These are phyloP conservation scores for Phylloscopus trochiloides DNA, from an alignment of 2,113 vertebrate genomes.

Conservation along the genomic window DNA sequence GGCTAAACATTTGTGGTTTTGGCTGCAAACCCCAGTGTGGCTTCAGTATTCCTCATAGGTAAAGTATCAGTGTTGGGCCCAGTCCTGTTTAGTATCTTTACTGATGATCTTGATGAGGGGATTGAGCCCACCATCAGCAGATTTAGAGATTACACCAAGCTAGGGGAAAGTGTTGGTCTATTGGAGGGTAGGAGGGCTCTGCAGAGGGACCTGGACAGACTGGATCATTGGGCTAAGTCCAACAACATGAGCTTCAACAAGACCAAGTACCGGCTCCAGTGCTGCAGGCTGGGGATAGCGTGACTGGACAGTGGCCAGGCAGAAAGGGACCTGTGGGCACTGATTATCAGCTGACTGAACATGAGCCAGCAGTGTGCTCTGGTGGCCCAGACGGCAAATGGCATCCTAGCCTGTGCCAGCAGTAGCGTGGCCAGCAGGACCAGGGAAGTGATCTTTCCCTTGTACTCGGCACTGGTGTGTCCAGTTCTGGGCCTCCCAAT, in stretches of 20 bases:
- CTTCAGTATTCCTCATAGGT: background rate
- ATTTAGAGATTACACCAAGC: background rate
- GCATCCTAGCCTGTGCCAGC: background rate
- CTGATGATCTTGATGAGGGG: background rate
- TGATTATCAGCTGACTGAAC: background rate
- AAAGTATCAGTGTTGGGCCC: background rate
- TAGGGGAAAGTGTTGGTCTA: background rate
- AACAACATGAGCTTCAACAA: background rate
- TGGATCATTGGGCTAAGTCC: background rate
- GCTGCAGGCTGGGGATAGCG: background rate
- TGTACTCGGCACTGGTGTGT: background rate
- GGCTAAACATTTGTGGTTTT: background rate
- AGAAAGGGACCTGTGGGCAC: too few species aligned
- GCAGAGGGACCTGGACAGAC: background rate
- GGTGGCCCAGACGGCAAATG: background rate
- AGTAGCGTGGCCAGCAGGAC: background rate
- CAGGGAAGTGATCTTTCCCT: background rate
- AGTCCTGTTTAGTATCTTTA: background rate
- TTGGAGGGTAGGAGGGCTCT: background rate
- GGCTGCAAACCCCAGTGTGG: background rate
- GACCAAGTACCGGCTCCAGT: accelerated
- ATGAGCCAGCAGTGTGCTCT: too few species aligned
- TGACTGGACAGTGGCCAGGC: accelerated
- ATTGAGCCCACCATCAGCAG: background rate
- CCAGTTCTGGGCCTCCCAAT: accelerated